A percentile compares a stretch with the other conserved stretches of the same genome.
These are phyloP conservation scores for Vidua chalybeata DNA, from an alignment of 2,113 vertebrate genomes.

Conservation along the genomic window DNA sequence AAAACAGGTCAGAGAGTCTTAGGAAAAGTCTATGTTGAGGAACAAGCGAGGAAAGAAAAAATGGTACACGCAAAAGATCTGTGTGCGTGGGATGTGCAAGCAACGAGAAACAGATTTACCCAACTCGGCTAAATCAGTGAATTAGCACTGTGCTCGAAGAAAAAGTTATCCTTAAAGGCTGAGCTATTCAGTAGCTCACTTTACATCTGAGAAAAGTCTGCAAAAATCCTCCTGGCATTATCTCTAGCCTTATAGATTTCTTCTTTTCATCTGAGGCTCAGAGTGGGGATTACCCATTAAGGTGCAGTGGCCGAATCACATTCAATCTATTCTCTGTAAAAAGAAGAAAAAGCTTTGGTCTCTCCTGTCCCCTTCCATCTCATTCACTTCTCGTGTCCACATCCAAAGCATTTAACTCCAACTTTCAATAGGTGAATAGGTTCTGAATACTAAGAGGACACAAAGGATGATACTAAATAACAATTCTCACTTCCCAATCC, in stretches of 20 bases:
- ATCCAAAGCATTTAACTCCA: background rate
- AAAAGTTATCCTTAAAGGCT: constrained; percentile 27
- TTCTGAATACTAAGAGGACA: background rate
- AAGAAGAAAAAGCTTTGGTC: constrained; percentile 21
- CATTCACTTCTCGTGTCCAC: background rate
- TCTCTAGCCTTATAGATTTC: constrained; percentile 25
- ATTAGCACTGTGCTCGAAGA: constrained; percentile 18
- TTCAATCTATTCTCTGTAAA: background rate
- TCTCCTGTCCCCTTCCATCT: background rate
- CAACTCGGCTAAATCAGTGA: background rate
- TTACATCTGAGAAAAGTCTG: constrained; percentile 37
- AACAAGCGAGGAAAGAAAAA: background rate
- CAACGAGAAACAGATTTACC: background rate
- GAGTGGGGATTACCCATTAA: constrained; percentile 48
- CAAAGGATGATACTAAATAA: background rate
- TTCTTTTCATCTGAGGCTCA: constrained; percentile 33
- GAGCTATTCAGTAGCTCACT: constrained; percentile 5
- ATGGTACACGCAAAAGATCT: background rate
- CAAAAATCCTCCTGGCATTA: constrained; percentile 49
- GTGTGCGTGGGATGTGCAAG: background rate
- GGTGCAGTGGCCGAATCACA: constrained; percentile 11
- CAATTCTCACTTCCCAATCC: background rate
- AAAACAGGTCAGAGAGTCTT: background rate
- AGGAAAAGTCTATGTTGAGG: background rate
- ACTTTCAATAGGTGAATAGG: background rate